Evolutionary conservation across 2,888 invertebrate genomes (phyloP).

Genomic region (Drosophila suboccidentalis): DNA sequence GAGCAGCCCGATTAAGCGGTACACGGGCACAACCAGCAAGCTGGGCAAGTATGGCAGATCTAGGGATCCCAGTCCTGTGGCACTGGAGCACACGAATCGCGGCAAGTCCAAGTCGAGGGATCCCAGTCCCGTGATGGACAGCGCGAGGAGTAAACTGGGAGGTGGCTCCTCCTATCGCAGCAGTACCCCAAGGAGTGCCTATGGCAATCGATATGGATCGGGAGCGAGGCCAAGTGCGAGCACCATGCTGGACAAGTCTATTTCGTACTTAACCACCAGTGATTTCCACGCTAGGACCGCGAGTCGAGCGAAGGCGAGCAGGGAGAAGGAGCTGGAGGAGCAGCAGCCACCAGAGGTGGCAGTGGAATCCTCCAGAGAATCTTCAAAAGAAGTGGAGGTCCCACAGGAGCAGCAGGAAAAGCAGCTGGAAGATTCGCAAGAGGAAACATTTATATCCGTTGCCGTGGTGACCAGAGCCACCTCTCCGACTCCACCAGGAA

Average conservation of each 20-base stretch:
- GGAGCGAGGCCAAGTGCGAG: constrained; percentile 38
- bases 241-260: constrained; percentile 74
- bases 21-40: constrained; percentile 66
- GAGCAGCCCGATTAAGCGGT: constrained; percentile 76
- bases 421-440: constrained; percentile 28
- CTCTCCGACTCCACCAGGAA: constrained; percentile 90
- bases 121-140: constrained; percentile 86
- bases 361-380: constrained; percentile 23
- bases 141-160: constrained; percentile 84
- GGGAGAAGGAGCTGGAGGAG: constrained; percentile 82
- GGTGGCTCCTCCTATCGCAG: constrained; percentile 83
- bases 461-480: constrained; percentile 91
- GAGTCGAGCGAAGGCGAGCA: constrained; percentile 80
- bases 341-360: constrained; percentile 9
- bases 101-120: constrained; percentile 86
- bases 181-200: constrained; percentile 61
- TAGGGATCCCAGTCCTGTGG: constrained; percentile 84
- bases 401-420: constrained; percentile 23
- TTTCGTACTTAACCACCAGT: constrained; percentile 84
- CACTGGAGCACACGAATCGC: constrained; percentile 81
- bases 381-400: constrained; percentile 20
- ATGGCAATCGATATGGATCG: constrained; percentile 60
- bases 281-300: constrained; percentile 84
- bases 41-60: constrained; percentile 82
- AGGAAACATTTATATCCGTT: constrained; percentile 86